These are phyloP conservation scores for Pseudoatta argentina DNA, from an alignment of 1,140 invertebrate species.

Conservation along the genomic window DNA sequence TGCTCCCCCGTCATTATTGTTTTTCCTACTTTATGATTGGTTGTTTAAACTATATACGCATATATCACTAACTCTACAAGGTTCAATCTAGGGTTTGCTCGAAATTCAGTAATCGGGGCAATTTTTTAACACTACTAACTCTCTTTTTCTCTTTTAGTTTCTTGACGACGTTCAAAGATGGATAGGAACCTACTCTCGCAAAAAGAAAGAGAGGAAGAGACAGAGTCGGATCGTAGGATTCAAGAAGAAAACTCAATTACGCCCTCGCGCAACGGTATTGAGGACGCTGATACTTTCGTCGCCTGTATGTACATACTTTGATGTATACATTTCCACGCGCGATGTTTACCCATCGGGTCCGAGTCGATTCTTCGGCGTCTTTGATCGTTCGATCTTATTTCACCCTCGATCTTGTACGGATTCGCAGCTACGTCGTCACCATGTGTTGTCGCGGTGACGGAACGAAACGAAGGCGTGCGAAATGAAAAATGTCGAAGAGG, in stretches of 20 bases:
- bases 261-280: background rate
- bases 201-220: background rate
- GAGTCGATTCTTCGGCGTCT: background rate
- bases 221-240: background rate
- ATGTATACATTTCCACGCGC: constrained; percentile 6
- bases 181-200: background rate
- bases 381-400: constrained; percentile 23
- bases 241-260: constrained; percentile 35
- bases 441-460: background rate
- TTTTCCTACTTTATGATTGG: too few relatives aligned
- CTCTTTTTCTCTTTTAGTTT: background rate
- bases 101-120: background rate
- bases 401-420: background rate
- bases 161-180: background rate
- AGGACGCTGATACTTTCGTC: constrained; percentile 18
- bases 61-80: too few relatives aligned
- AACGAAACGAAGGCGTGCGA: background rate
- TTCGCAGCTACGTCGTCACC: background rate
- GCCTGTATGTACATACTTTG: background rate
- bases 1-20: too few relatives aligned
- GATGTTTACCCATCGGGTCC: constrained; percentile 23
- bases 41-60: too few relatives aligned
- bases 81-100: background rate
- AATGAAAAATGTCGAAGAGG: background rate
- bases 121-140: background rate